These are phyloP conservation scores for Therioaphis trifolii DNA, from an alignment of 2,888 invertebrate genomes.

Conservation along the genomic window DNA sequence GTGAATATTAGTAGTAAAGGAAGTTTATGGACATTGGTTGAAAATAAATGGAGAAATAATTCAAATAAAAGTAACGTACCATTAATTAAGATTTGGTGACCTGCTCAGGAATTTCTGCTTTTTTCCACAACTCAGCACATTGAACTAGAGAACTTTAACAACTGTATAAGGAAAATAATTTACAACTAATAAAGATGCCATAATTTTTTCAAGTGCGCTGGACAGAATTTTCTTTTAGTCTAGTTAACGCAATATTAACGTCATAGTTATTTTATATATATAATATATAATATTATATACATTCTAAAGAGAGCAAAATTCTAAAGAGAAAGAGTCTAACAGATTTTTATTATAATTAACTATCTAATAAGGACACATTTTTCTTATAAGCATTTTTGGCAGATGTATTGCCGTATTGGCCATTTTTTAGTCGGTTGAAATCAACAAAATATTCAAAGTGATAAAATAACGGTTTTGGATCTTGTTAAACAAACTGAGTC, in stretches of 20 bases:
- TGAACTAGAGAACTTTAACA: neutral
- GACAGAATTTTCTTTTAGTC: neutral
- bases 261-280: neutral
- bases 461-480: conserved; percentile 32
- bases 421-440: neutral
- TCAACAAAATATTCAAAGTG: conserved; percentile 24
- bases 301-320: too few relatives aligned
- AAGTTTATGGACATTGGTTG: too few relatives aligned
- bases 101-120: conserved; percentile 17
- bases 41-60: too few relatives aligned
- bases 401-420: conserved; percentile 36
- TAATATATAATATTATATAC: too few relatives aligned
- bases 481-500: too few relatives aligned
- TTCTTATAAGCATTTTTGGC: neutral
- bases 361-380: conserved; percentile 10
- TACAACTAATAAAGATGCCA: too few relatives aligned
- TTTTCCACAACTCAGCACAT: neutral
- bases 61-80: too few relatives aligned
- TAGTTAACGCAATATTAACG: neutral
- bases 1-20: conserved; percentile 15
- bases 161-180: too few relatives aligned
- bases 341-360: conserved; percentile 24
- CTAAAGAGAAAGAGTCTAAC: too few relatives aligned
- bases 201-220: too few relatives aligned
- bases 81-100: too few relatives aligned